Base-by-base conservation (phyloP, 1,140 invertebrate genomes). In the Physella acuta region DNA sequence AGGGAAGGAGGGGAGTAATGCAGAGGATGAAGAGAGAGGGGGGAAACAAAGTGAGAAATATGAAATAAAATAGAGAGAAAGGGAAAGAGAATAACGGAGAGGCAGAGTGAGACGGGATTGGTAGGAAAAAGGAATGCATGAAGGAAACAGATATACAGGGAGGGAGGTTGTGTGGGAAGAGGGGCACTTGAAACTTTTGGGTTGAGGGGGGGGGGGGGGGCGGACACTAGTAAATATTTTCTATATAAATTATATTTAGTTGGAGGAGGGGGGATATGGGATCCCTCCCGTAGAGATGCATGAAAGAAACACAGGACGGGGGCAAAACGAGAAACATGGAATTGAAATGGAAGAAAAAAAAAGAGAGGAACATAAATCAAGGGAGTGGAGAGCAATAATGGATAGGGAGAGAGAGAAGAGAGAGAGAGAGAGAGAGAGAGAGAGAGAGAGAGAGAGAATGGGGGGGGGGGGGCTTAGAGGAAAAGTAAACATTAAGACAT, bases 311-410 rank as follows among this genome's bases (percentile, higher is more conserved):
- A n/a, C n/a, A n/a, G n/a, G n/a, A n/a, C n/a, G n/a, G n/a, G n/a
- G n/a, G n/a, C n/a, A n/a, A n/a, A n/a, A n/a, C n/a, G n/a, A n/a
- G n/a, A n/a, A n/a, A n/a, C n/a, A n/a, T n/a, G n/a, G n/a, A n/a
- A n/a, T n/a, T n/a, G n/a, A 49, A n/a, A 49, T 14, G 44, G 44
- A 49, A 49, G 44, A 49, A 49, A n/a, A 49, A 49, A n/a, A 49
- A 49, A n/a, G n/a, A 49, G 44, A 49, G n/a, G 44, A 49, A 49
- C 11, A 49, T 14, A n/a, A 49, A 49, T 11, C 11, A 49, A n/a
- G 44, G n/a, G 44, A 49, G n/a, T 11, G n/a, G 44, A 49, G n/a
- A 49, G 11, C 44, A 49, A 49, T 24, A 53, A 53, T n/a, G 28
- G 52, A 8, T 20, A 53, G 52, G 28, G 52, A 53, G 52, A 53